Evolutionary conservation across 2,797 vertebrate species (phyloP), one percentile per base, ranked within the genome.

Genomic region (Iguana delicatissima): DNA sequence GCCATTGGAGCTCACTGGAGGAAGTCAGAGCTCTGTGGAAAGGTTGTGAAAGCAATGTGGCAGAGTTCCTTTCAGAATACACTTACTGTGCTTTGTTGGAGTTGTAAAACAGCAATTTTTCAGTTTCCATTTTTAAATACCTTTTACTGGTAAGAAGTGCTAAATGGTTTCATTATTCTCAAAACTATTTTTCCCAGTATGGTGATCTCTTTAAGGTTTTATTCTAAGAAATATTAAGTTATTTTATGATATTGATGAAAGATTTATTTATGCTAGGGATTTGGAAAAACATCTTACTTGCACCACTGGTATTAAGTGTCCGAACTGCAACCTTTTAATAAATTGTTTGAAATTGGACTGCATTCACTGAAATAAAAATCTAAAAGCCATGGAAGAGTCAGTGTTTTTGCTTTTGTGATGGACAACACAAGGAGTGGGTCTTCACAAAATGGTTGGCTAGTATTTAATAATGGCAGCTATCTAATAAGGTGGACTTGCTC

Each of bases 191-290:
- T 91, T 95, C 97, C 96, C 94, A 96, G 95, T 94, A 94, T 91
- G 95, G 95, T 97, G 88, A 96, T 96, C 83, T 94, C 96, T 97
- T 62, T 95, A 89, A 94, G 94, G 96, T 97, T 97, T 97, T 96
- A 97, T 96, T 97, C 95, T 97, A 95, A 97, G 96, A 96, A 95
- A 95, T 96, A 96, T 94, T 97, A 97, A 97, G 96, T 98, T 98
- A 98, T 98, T 98, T 98, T 97, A 95, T 96, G 93, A 97, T 92
- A 94, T 86, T 9, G 86, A 93, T 89, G 94, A 80, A 92, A 95
- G 35, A 93, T 85, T 96, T 98, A 98, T 98, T 98, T 98, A 98
- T 98, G 95, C 94, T 91, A 57, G 29, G 93, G 92, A 94, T 92
- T 95, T 88, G 94, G 91, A 94, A 94, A 95, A 95, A 88, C 86